These are phyloP conservation scores for Sebastes hubbsi DNA, from an alignment of 2,797 vertebrate genomes.

Conservation along the genomic window DNA sequence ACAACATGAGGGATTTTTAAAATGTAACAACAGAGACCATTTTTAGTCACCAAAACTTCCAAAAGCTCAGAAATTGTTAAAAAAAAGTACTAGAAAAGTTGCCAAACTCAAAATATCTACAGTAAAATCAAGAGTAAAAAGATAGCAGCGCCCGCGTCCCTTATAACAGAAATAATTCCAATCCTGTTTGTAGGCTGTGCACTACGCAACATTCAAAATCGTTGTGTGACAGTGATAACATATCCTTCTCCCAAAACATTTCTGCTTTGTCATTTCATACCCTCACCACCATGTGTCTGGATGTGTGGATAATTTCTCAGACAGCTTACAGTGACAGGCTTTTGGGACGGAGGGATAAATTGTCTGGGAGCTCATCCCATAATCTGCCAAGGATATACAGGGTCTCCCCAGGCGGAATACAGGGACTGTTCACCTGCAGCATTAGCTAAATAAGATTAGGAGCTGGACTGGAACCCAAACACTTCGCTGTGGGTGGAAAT, in stretches of 20 bases:
- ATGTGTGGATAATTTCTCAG: slow-evolving; percentile 76
- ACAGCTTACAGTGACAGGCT: slow-evolving; percentile 75
- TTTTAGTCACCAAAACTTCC: background rate
- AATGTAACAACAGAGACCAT: background rate
- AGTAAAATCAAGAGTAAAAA: slow-evolving; percentile 37
- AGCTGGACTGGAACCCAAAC: slow-evolving; percentile 68
- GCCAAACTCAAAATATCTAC: slow-evolving; percentile 26
- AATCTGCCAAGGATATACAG: slow-evolving; percentile 79
- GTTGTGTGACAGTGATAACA: slow-evolving; percentile 63
- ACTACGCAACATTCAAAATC: slow-evolving; percentile 54
- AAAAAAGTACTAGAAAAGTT: slow-evolving; percentile 7
- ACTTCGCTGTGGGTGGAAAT: slow-evolving; percentile 51
- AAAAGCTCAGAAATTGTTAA: background rate
- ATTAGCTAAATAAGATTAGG: slow-evolving; percentile 80
- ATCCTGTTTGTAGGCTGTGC: slow-evolving; percentile 67
- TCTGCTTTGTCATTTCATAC: slow-evolving; percentile 76
- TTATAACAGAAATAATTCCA: slow-evolving; percentile 44
- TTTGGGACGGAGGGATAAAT: slow-evolving; percentile 74
- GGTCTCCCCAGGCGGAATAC: slow-evolving; percentile 71
- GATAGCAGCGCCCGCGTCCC: slow-evolving; percentile 4
- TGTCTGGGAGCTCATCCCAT: slow-evolving; percentile 77
- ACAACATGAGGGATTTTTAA: background rate
- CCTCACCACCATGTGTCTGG: slow-evolving; percentile 68
- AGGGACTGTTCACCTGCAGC: slow-evolving; percentile 77
- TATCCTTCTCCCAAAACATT: slow-evolving; percentile 70